Evolutionary conservation across 2,888 invertebrate genomes (phyloP), one percentile per base, ranked within the genome.

Genomic region (Thelaira solivaga): DNA sequence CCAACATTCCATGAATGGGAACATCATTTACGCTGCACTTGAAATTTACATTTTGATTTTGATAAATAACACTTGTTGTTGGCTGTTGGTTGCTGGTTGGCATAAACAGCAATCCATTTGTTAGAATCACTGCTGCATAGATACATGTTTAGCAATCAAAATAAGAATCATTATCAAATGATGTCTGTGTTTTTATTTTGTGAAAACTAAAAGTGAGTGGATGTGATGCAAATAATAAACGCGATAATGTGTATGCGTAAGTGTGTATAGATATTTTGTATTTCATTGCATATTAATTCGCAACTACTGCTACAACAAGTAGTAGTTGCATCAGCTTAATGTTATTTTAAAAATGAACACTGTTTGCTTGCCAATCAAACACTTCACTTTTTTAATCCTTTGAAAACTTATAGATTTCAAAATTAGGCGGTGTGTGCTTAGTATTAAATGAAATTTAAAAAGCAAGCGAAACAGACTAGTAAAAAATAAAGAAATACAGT

Each of bases 111-210:
- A 11, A 31, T 11, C 7, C 6, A 31, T 31, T 31, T 1, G 11
- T 2, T 3, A 11, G 8, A 31, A 31, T 31, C 11, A n/a, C n/a
- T n/a, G 49, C 41, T 47, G 36, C 36, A 43, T 61, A 31, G 0
- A 22, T 39, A 20, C 62, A 55, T 55, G 62, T 72, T 72, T 64
- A 55, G 55, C 45, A 55, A 55, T 64, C 55, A 72, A 64, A 64
- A 64, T 39, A 72, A 72, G 39, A 64, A 45, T 47, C 62, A 39
- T 64, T 64, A 47, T 36, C n/a, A n/a, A 55, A 62, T 55, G 45
- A 36, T 55, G 36, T 39, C 8, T 29, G 10, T 31, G 24, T n/a
- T 16, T 49, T 34, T 39, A 36, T 26, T 10, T 41, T 16, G 10
- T 61, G 41, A 5, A n/a, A 51, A 51, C 41, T 20, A 45, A 47